Evolutionary conservation across 2,113 vertebrate genomes (phyloP).

Genomic region (Garra rufa): DNA sequence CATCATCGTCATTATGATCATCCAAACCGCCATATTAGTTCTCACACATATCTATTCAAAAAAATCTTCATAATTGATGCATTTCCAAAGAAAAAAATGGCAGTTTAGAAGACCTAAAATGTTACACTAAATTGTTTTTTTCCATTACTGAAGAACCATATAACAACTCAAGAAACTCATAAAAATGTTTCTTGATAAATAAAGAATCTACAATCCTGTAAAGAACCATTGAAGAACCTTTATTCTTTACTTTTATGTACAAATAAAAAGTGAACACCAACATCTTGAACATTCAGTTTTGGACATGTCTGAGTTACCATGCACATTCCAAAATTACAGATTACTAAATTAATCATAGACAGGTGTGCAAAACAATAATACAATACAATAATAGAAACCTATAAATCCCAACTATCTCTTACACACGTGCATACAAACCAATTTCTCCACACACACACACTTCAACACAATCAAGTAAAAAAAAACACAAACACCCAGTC

Average conservation of each 20-base stretch:
- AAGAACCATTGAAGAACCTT: no score
- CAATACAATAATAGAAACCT: slow-evolving; percentile 10
- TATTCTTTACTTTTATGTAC: not conserved
- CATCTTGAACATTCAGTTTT: not conserved
- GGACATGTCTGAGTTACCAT: not conserved
- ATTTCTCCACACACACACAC: slow-evolving; percentile 25
- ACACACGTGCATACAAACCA: slow-evolving; percentile 8
- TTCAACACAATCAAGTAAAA: slow-evolving; percentile 42
- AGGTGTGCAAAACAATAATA: slow-evolving; percentile 6
- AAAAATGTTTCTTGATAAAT: no score
- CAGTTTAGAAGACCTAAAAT: no score
- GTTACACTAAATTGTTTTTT: not conserved
- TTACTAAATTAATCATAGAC: not conserved
- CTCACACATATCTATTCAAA: not conserved
- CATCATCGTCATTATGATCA: slow-evolving; percentile 28
- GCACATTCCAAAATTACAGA: not conserved
- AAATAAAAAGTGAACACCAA: not conserved
- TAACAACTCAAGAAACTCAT: not conserved
- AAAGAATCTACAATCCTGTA: no score
- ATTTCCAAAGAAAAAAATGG: no score
- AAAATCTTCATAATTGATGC: no score
- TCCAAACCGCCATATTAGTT: not conserved
- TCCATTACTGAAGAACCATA: not conserved
- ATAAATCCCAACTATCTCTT: slow-evolving; percentile 13
- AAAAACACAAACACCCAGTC: slow-evolving; percentile 35